These are phyloP conservation scores for Dendrolimus houi DNA, from an alignment of 2,888 invertebrate genomes.

Conservation along the genomic window DNA sequence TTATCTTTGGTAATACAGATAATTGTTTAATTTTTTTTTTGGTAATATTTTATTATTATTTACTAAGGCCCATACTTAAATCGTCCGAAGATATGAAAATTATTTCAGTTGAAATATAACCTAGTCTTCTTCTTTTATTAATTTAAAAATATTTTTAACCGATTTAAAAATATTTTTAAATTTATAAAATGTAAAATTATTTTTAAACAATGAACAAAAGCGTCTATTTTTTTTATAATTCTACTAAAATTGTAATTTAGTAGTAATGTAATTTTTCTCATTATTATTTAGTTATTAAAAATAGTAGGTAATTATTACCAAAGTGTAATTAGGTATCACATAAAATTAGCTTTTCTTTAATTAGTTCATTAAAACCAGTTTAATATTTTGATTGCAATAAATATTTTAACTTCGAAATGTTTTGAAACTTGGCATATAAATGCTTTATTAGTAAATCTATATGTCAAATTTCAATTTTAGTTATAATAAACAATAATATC, in stretches of 20 bases:
- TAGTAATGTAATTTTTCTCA: constrained; percentile 34
- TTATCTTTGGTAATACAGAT: not conserved
- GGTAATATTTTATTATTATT: too few relatives aligned
- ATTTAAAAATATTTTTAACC: too few relatives aligned
- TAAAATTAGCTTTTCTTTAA: constrained; percentile 5
- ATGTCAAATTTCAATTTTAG: too few relatives aligned
- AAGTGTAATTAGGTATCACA: constrained; percentile 70
- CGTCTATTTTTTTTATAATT: constrained; percentile 13
- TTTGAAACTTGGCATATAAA: too few relatives aligned
- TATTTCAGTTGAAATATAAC: too few relatives aligned
- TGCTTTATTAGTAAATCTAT: too few relatives aligned
- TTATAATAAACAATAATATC: too few relatives aligned
- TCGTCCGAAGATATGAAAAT: too few relatives aligned
- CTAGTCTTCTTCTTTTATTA: too few relatives aligned
- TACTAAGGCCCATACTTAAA: too few relatives aligned
- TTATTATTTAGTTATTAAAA: constrained; percentile 47
- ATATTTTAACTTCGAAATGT: not conserved
- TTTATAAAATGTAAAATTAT: not conserved
- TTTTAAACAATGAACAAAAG: constrained; percentile 5
- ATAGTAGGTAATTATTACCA: constrained; percentile 69
- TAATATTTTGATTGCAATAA: not conserved
- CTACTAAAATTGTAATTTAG: constrained; percentile 5
- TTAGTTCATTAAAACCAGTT: not conserved
- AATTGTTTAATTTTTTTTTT: too few relatives aligned
- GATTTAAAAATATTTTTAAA: too few relatives aligned